These are phyloP conservation scores for Cnemophilus loriae DNA, from an alignment of 2,113 vertebrate genomes.

Conservation along the genomic window DNA sequence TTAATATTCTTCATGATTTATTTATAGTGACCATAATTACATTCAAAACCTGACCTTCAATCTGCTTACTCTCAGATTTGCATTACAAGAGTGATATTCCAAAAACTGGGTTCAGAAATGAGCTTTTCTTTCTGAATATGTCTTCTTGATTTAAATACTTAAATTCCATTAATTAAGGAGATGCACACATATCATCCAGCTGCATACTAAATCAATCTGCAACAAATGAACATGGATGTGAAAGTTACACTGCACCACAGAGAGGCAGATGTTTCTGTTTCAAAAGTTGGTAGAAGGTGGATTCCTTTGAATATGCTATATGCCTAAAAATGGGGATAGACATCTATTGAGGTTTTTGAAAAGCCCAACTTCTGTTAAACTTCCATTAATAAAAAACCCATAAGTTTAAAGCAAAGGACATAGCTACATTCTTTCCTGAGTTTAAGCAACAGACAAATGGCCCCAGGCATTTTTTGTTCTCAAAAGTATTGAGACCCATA, in stretches of 20 bases:
- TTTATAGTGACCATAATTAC: not conserved
- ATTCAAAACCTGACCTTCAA: slow-evolving; percentile 14
- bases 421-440: not conserved
- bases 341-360: not conserved
- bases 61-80: not conserved
- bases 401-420: not conserved
- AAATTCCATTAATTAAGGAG: not conserved
- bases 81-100: not conserved
- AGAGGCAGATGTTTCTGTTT: not conserved
- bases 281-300: not conserved
- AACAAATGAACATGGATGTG: not conserved
- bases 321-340: not conserved
- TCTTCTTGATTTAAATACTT: not conserved
- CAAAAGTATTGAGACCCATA: not conserved
- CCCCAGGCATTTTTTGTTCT: not conserved
- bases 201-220: not conserved
- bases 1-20: not conserved
- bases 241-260: not conserved
- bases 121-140: not conserved
- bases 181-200: not conserved
- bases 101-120: not conserved
- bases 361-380: not conserved
- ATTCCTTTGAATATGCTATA: not conserved
- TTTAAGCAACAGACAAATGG: not conserved
- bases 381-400: not conserved